Conservation (phyloP, 2,113 vertebrate species). For the Crotophaga sulcirostris region DNA sequence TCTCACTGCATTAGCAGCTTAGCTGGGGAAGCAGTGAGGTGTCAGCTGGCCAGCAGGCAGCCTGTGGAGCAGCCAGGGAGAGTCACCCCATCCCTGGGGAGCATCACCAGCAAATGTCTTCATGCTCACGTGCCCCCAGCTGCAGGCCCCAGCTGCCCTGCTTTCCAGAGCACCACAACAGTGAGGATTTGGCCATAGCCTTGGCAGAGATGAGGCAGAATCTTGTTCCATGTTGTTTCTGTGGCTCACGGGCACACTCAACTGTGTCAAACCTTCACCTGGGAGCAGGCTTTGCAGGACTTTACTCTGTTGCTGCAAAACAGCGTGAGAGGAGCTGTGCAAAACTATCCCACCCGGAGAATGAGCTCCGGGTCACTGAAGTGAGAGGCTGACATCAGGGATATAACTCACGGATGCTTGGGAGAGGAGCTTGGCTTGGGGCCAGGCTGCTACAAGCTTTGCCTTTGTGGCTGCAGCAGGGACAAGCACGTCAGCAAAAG, state of each 20-base stretch:
- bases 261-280: neutral
- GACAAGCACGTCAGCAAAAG: neutral
- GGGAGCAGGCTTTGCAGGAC: neutral
- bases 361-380: neutral
- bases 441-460: neutral
- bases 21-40: neutral
- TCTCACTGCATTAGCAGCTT: accelerated
- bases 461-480: neutral
- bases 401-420: neutral
- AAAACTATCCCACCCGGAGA: neutral
- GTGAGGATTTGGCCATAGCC: neutral
- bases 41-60: neutral
- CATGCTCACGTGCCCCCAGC: neutral
- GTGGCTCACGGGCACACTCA: accelerated
- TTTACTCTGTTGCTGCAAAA: neutral
- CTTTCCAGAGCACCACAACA: accelerated
- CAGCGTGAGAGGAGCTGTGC: neutral
- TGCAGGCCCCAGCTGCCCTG: conserved; percentile 11
- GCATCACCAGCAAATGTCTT: neutral
- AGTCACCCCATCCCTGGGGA: neutral
- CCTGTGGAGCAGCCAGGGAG: neutral
- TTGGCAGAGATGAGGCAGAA: neutral
- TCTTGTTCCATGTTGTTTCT: neutral
- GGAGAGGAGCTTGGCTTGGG: neutral
- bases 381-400: neutral